A percentile compares a stretch with the other conserved stretches of the same genome.
These are phyloP conservation scores for Benthosema pterotum DNA, from an alignment of 2,797 vertebrate species.

Conservation along the genomic window DNA sequence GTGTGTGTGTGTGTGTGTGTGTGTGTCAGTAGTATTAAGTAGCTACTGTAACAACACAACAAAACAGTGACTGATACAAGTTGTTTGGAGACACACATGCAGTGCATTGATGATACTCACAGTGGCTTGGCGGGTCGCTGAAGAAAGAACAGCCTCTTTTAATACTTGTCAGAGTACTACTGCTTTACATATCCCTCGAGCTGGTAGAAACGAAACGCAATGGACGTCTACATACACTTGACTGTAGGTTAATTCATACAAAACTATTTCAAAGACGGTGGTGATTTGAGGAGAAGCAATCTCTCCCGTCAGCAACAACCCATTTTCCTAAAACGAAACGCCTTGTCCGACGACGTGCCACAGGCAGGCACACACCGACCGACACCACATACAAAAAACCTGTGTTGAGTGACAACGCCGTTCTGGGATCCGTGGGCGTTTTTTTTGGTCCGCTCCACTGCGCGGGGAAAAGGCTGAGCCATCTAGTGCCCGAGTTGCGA, in stretches of 20 bases:
- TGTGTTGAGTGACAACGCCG: constrained; percentile 52
- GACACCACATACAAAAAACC: too few relatives aligned
- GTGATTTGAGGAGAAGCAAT: constrained; percentile 4
- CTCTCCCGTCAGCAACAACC: constrained; percentile 12
- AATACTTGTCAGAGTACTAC: neutral
- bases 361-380: constrained; percentile 41
- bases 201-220: constrained; percentile 23
- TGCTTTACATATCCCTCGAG: constrained; percentile 29
- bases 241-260: too few relatives aligned
- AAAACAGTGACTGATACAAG: neutral
- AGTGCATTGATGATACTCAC: constrained; percentile 58
- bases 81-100: constrained; percentile 33
- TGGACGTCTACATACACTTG: constrained; percentile 1
- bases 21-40: too few relatives aligned
- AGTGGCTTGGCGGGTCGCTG: constrained; percentile 42
- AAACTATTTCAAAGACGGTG: neutral
- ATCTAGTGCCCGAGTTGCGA: too few relatives aligned
- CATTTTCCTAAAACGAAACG: constrained; percentile 60
- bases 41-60: neutral
- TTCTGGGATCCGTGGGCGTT: constrained; percentile 35
- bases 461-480: too few relatives aligned
- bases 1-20: too few relatives aligned
- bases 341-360: constrained; percentile 52
- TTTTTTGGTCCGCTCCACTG: constrained; percentile 28
- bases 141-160: constrained; percentile 23